Base-by-base conservation (phyloP, 2,797 vertebrate species). In the Micropoecilia bifurca region DNA sequence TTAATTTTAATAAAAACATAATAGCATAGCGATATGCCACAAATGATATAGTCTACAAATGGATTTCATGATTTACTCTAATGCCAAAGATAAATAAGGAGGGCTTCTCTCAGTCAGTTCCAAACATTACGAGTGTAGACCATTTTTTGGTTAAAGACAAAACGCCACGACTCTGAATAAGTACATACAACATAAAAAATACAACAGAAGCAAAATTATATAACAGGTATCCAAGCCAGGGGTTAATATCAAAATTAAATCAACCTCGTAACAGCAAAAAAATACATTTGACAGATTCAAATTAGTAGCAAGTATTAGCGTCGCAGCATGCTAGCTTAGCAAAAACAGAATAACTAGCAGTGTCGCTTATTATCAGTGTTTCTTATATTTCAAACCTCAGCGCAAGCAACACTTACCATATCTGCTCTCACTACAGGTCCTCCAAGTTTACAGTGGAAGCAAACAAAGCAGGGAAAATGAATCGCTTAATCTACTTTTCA, bases 361-460 rank as follows among this genome's bases (percentile, higher is more conserved):
- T 66, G 25, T 41, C 22, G 2, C 12, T 8, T 0, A 45, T 76
- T 13, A 30, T 1, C 6, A 1, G 7, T 0, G 30, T 45, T 48
- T 79, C 68, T 68, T 25, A 55, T 4, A 1, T 30, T 13, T 33
- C 39, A 2, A 53, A 57, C 53, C 3, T 0, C 25, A 4, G 81
- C 81, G 75, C 1, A 71, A 75, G 77, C 30, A 20, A 33, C 1
- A 22, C 88, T 91, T 84, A 95, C 95, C 94, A 95, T 95, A 13
- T 88, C 87, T 79, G 45, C 71, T 18, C 22, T 79, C 72, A 75
- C 30, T 59, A 33, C 53, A 46, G 63, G 77, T 3, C 10, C 10
- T 47, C 20, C 25, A 5, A 71, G 8, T 28, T 41, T 33, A 39
- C 12, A 4, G 1, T 0, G 3, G 28, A 68, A 45, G 6, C 1